Base-by-base conservation (phyloP, 2,797 vertebrate genomes). In the Pampus argenteus region DNA sequence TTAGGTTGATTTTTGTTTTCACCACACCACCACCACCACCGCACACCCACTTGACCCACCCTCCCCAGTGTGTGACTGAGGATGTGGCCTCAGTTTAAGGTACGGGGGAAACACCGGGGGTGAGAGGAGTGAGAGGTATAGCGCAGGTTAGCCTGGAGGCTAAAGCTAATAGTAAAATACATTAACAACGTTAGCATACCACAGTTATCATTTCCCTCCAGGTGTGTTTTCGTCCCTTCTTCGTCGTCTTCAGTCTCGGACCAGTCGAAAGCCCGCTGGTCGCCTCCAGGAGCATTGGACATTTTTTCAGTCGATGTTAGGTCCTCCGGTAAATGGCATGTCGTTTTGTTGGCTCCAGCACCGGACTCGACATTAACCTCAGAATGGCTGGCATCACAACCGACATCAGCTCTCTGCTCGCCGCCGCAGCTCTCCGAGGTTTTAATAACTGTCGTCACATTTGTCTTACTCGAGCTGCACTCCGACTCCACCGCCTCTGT, bases 131-230 rank as follows among this genome's bases (percentile, higher is more conserved):
- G 48, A 70, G 51, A 60, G 75, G 49, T 56, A 13, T 59, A 71
- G 48, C 54, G 22, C 68, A 20, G 59, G 58, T 80, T 89, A 86
- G 81, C 85, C 66, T 9, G 2, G 14, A 55, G 55, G 82, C 86
- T 87, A 86, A 80, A 71, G 86, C 89, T 85, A 87, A 71, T 59
- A 11, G 65, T 62, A 66, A 85, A 84, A 76, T 51, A 76, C 52
- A 89, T 57, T 63, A 76, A 73, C 42, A 77, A 66, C 13, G 79
- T 83, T 85, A 82, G 85, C 93, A 70, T 90, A 92, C 93, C 92
- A n/a, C 58, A 59, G 81, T 81, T 85, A 38, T 66, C 54, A 23
- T 83, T 78, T 60, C 51, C 66, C 74, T 62, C 50, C 67, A 34
- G 17, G 49, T 49, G 50, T 23, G 55, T 31, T 66, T 34, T 55